These are phyloP conservation scores for Brachyptera putata DNA, from an alignment of 2,888 invertebrate genomes.

Conservation along the genomic window DNA sequence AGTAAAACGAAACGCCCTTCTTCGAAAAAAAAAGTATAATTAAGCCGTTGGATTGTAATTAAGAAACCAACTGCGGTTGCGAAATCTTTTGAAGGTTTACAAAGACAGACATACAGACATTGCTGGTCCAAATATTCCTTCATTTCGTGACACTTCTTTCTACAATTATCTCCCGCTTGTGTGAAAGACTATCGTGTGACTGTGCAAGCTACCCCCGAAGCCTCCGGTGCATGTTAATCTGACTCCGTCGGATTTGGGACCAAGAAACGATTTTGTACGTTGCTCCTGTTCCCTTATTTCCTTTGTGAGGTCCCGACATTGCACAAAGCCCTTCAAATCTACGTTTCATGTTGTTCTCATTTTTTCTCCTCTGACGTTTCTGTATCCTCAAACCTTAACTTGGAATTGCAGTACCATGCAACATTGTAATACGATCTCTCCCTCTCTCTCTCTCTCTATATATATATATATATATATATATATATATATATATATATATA, in stretches of 20 bases:
- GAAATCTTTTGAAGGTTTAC: background rate
- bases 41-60: conserved; percentile 27
- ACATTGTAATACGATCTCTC: too few relatives aligned
- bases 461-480: too few relatives aligned
- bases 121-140: conserved; percentile 5
- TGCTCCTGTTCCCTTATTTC: conserved; percentile 4
- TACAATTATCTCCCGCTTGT: conserved; percentile 21
- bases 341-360: conserved; percentile 27
- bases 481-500: too few relatives aligned
- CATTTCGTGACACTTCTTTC: conserved; percentile 22
- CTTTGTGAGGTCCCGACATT: conserved; percentile 27
- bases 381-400: conserved; percentile 24
- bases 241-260: background rate
- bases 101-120: background rate
- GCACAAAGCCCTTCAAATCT: conserved; percentile 28
- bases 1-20: too few relatives aligned
- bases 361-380: conserved; percentile 27
- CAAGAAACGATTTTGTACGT: conserved; percentile 6
- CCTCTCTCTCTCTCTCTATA: too few relatives aligned
- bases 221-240: conserved; percentile 26
- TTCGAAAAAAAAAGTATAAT: conserved; percentile 9
- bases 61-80: conserved; percentile 17
- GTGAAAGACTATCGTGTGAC: background rate
- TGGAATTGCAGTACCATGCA: too few relatives aligned
- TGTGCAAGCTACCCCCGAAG: background rate